Evolutionary conservation across 2,888 invertebrate species (phyloP).

Genomic region (Nymphalis urticae): DNA sequence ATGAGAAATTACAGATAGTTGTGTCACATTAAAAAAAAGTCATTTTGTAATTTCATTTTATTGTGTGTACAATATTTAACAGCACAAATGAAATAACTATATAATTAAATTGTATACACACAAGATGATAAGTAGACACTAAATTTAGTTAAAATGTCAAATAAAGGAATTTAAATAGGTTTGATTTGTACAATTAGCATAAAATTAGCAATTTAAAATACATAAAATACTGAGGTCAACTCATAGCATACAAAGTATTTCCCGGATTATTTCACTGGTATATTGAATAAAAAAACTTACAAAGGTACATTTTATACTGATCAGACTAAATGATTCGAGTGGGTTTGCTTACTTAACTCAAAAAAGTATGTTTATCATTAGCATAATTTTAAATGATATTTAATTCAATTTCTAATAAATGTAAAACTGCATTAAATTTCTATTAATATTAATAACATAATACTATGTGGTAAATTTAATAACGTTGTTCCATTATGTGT

Average conservation of each 20-base stretch:
- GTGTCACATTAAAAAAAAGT: not conserved
- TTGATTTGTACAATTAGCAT: conserved; percentile 14
- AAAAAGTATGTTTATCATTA: not conserved
- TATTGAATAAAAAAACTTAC: not conserved
- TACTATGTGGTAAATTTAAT: not conserved
- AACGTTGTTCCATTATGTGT: not conserved
- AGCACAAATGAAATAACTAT: conserved; percentile 45
- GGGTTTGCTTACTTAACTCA: conserved; percentile 2
- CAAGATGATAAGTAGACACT: conserved; percentile 34
- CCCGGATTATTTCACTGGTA: conserved; percentile 10
- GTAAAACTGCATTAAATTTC: not conserved
- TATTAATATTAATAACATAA: not conserved
- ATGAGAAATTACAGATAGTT: not conserved
- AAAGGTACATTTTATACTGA: conserved; percentile 15
- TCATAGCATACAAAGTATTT: conserved; percentile 30
- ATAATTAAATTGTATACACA: conserved; percentile 44
- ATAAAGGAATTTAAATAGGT: conserved; percentile 13
- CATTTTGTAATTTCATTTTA: conserved; percentile 34
- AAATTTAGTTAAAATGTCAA: conserved; percentile 32
- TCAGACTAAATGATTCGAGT: conserved; percentile 25
- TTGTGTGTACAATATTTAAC: conserved; percentile 42
- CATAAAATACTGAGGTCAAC: conserved; percentile 33
- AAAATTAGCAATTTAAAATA: conserved; percentile 23
- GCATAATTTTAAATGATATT: conserved; percentile 1
- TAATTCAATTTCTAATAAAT: conserved; percentile 1